Evolutionary conservation across 2,113 vertebrate genomes (phyloP), one percentile per base, ranked within the genome.

Genomic region (Corythoichthys haematopterus): DNA sequence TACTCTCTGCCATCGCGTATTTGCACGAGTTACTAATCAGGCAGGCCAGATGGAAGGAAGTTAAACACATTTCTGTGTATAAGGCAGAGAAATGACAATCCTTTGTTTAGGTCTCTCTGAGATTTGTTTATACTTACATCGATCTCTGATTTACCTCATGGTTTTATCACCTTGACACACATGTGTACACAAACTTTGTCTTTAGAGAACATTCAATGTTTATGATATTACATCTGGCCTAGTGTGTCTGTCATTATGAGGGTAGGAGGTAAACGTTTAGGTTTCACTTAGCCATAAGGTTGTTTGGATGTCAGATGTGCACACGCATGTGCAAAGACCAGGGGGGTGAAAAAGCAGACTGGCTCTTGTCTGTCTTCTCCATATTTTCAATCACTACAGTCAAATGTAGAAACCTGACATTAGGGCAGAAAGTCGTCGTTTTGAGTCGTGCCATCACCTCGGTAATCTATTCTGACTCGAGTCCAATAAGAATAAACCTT

Each of bases 401-500:
- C 85, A 90, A 85, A 88, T 86, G 76, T 74, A 78, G 85, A 91
- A 92, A 86, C 79, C 69, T 85, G 80, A 88, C 90, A 91, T 91
- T 86, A 85, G 74, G 43, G 74, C 76, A 83, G 76, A 79, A 84
- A 88, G 90, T 91, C 84, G 76, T 86, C 38, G 35, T 84, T 81
- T 85, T 69, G 79, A 70, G 72, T 70, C 9, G 51, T 70, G 77
- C 78, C 73, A 75, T 78, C 73, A 48, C 71, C 71, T 76, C 59
- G 38, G 72, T 72, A 81, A 81, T 84, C 77, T 83, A 80, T 71
- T 69, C 74, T 79, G 80, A 84, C 57, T 52, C 75, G 37, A 64
- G 78, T 87, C 86, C 85, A 88, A 85, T 87, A 90, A 89, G 85
- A 91, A 91, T 92, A 92, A 91, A 90, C 87, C 88, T 77, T 80